A percentile compares a stretch with the other conserved stretches of the same genome.
phyloP scores from a whole-genome alignment of 35 echinoderm and acorn worm species.

The Ophiothrix spiculata region DNA sequence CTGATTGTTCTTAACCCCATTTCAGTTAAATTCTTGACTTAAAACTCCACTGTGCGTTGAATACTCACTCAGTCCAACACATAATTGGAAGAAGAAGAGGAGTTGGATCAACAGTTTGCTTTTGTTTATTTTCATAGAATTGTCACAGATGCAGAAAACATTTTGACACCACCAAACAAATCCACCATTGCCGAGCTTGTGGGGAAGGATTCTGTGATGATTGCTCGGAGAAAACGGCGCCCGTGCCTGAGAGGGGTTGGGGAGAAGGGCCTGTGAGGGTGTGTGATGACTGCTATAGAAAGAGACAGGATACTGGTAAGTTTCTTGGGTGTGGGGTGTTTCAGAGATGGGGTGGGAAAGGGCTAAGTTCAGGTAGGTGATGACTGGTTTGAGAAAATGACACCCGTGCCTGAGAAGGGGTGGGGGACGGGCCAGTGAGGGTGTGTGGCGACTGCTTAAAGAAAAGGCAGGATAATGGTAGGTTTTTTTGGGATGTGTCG shows the following conservation, averaged over 20 bases:
- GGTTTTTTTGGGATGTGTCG: no score
- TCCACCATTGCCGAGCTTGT: slow-evolving; percentile 88
- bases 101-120: no score
- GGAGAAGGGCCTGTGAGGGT: slow-evolving; percentile 82
- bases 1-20: no score
- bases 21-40: no score
- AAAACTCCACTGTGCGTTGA: no score
- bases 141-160: slow-evolving; percentile 52
- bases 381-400: slow-evolving; percentile 56
- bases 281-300: slow-evolving; percentile 71
- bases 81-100: no score
- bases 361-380: no score
- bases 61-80: no score
- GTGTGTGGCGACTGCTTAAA: slow-evolving; percentile 86
- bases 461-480: no score
- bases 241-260: slow-evolving; percentile 97
- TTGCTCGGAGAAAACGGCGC: slow-evolving; percentile 56
- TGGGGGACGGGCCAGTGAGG: slow-evolving; percentile 88
- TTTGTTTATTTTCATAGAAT: slow-evolving; percentile 29
- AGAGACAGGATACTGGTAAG: slow-evolving; percentile 30
- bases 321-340: no score
- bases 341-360: no score
- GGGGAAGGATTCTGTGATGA: slow-evolving; percentile 94
- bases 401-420: slow-evolving; percentile 90
- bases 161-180: slow-evolving; percentile 64